Evolutionary conservation across 2,113 vertebrate genomes (phyloP), one percentile per base, ranked within the genome.

Genomic region (Lota lota): DNA sequence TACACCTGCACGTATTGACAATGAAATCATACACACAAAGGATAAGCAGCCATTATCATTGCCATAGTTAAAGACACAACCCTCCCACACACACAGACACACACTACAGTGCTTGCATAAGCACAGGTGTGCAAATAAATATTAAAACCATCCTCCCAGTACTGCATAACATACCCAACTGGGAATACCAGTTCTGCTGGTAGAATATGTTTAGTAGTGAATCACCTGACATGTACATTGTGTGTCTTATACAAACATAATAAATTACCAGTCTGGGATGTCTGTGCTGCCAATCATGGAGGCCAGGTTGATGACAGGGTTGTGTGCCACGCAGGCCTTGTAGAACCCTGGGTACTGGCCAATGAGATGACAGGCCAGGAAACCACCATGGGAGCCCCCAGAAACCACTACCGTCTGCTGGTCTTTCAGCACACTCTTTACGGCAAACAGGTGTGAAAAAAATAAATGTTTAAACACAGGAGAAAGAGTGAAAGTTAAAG

Each of bases 331-430:
- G 0, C 96, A 97, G 65, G 94, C 95, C 0, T 82, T 90, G 79
- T 98, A 99, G 75, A 93, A 95, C 0, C 90, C 83, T 0, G 96
- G 97, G 75, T 95, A 98, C 82, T 98, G 97, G 68, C 96, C 96
- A 21, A 99, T 93, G 73, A 99, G 92, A 87, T 99, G 97, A 79
- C 95, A 97, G 0, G 95, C 94, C 80, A 99, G 88, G 87, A 99
- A 98, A 66, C 97, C 97, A 0, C 97, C 96, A 0, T 98, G 96
- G 0, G 97, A 99, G 59, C 96, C 95, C 0, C 96, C 97, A 3
- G 90, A 81, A 28, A 98, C 74, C 1, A 93, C 93, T 60, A 98
- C 91, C 0, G 88, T 94, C 47, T 89, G 22, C 15, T 76, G 2
- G 24, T 24, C 24, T 24, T 4, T 24, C 24, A 24, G 24, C 24